phyloP scores from a whole-genome alignment of 2,888 invertebrate genomes.

The Drosophila atripex region DNA sequence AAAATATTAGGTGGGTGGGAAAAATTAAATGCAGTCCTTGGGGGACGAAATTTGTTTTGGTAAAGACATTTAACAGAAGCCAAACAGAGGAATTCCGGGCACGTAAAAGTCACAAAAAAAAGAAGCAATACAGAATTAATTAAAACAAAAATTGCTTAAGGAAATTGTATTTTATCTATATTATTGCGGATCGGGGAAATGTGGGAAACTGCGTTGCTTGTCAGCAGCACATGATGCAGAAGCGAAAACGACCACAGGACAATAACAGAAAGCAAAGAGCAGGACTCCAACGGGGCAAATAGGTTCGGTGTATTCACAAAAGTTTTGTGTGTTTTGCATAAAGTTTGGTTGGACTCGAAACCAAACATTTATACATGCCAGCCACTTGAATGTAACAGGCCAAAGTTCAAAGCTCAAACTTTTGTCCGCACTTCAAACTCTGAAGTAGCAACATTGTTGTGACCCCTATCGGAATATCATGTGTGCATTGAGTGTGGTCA shows the following conservation, averaged over 20 bases:
- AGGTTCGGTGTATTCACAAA: conserved; percentile 41
- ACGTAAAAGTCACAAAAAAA: conserved; percentile 46
- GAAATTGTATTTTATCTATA: conserved; percentile 61
- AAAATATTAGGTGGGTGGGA: conserved; percentile 24
- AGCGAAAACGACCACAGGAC: conserved; percentile 44
- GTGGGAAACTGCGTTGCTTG: conserved; percentile 35
- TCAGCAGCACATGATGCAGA: conserved; percentile 47
- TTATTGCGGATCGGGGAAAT: conserved; percentile 11
- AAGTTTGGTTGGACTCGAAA: conserved; percentile 24
- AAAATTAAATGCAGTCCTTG: conserved; percentile 62
- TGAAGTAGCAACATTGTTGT: conserved; percentile 36
- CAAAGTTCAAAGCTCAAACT: conserved; percentile 69
- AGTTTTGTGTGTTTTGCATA: conserved; percentile 58
- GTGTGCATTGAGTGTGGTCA: conserved; percentile 36
- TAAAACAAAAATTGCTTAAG: conserved; percentile 64
- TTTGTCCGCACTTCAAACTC: conserved; percentile 54
- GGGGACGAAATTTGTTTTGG: conserved; percentile 39
- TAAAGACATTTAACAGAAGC: conserved; percentile 69
- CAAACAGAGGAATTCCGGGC: conserved; percentile 49
- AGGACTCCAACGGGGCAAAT: conserved; percentile 34
- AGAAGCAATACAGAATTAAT: conserved; percentile 63
- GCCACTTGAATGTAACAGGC: conserved; percentile 71
- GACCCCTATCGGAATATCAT: conserved; percentile 26
- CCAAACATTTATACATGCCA: conserved; percentile 65
- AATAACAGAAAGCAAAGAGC: conserved; percentile 48